Base-by-base conservation (phyloP, 2,888 invertebrate species). In the Orthosia gothica region DNA sequence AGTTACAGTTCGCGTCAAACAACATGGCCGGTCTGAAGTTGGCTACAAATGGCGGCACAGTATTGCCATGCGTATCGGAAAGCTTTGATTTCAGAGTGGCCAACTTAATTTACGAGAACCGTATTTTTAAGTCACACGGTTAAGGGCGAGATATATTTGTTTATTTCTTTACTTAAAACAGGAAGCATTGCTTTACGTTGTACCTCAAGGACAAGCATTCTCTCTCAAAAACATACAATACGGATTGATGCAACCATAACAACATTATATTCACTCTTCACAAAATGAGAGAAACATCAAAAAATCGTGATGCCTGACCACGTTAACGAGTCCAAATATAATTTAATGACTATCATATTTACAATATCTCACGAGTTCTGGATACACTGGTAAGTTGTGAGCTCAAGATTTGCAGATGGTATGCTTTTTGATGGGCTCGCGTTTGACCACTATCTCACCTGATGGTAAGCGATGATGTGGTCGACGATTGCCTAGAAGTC, bases 301-400 rank as follows among this genome's bases (percentile, higher is more conserved):
- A 74, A 67, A 49, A 49, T n/a, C 40, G 3, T 49, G 15, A 5
- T 13, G 69, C 23, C 18, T 13, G 18, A 23, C 26, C 74, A 74
- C 23, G 66, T 68, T 61, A 52, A 74, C 74, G 63, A 71, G 69
- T 67, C 3, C 67, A 62, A 57, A 72, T 74, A 84, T 66, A 79
- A n/a, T 76, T 70, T 73, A 68, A 71, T 76, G 84, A 81, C 81
- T 76, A 84, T 69, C 15, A 65, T 78, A 61, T 85, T 70, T 66
- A 74, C 70, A 79, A 52, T 86, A 74, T 73, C 71, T 76, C 76
- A 71, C 64, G 52, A 61, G 66, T 57, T 61, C 67, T 62, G 59
- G 59, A 54, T 49, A 74, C 81, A 66, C 15, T 45, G 12, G 15
- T 57, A 2, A 52, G 15, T 66, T 81, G 70, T 47, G 61, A 81